Conservation (phyloP, 2,888 invertebrate species). For the Lithophane ornitopus region DNA sequence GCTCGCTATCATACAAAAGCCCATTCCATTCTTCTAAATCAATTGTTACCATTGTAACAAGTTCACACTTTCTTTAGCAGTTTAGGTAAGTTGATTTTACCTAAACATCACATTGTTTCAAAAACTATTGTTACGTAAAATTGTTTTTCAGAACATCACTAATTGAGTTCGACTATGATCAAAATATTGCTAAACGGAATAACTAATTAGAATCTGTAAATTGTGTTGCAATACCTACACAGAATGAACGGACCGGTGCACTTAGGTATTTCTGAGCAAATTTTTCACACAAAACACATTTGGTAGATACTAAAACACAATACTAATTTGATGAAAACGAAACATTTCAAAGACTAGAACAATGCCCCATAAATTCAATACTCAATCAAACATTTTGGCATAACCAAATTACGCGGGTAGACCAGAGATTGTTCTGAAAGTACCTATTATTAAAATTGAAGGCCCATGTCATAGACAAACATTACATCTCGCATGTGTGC, state of each 20-base stretch:
- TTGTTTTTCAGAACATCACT: constrained; percentile 43
- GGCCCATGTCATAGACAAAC: constrained; percentile 2
- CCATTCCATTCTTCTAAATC: constrained; percentile 29
- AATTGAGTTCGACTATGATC: constrained; percentile 41
- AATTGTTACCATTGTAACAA: constrained; percentile 25
- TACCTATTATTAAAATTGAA: constrained; percentile 12
- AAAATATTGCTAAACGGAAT: constrained; percentile 48
- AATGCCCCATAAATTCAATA: constrained; percentile 44
- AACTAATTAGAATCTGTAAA: constrained; percentile 33
- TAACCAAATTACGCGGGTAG: constrained; percentile 4
- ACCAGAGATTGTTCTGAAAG: constrained; percentile 29
- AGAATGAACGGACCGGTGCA: neutral
- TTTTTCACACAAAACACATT: constrained; percentile 12
- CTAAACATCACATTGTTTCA: constrained; percentile 37
- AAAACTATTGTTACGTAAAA: constrained; percentile 32
- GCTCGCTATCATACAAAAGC: constrained; percentile 14
- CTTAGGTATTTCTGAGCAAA: neutral
- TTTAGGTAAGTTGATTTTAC: constrained; percentile 17
- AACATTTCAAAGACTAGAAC: constrained; percentile 29
- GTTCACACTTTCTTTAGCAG: constrained; percentile 34
- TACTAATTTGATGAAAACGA: constrained; percentile 25
- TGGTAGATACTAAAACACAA: constrained; percentile 15
- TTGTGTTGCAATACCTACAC: constrained; percentile 25
- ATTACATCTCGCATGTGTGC: neutral
- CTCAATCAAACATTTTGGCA: constrained; percentile 43